Conservation (phyloP, 2,113 vertebrate genomes). For the Eidolon helvum region DNA sequence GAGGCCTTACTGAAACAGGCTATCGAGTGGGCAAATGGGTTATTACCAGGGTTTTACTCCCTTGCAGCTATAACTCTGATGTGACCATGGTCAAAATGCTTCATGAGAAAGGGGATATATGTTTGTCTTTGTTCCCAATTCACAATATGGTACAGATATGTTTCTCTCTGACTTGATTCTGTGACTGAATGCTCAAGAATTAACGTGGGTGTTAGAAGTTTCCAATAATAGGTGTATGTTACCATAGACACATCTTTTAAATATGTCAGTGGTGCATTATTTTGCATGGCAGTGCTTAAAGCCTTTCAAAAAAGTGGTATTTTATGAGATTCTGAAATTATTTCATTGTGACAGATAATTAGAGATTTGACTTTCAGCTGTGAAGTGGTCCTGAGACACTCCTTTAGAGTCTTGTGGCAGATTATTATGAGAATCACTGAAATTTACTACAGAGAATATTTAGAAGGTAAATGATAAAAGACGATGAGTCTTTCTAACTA, state of each 20-base stretch:
- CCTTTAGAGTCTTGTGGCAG: slow-evolving; percentile 67
- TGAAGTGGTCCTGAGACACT: slow-evolving; percentile 38
- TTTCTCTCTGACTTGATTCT: slow-evolving; percentile 66
- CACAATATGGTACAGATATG: slow-evolving; percentile 56
- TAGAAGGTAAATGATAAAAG: slow-evolving; percentile 57
- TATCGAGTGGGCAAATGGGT: not conserved
- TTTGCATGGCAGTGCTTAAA: slow-evolving; percentile 53
- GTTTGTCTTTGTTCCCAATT: slow-evolving; percentile 70
- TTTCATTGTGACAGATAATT: slow-evolving; percentile 79
- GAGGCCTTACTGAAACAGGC: not conserved
- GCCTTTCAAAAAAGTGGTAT: slow-evolving; percentile 72
- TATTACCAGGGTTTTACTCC: not conserved
- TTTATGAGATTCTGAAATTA: slow-evolving; percentile 73
- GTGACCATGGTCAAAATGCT: slow-evolving; percentile 46
- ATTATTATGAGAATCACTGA: slow-evolving; percentile 52
- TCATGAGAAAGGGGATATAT: slow-evolving; percentile 12
- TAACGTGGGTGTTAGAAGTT: slow-evolving; percentile 66
- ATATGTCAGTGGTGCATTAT: slow-evolving; percentile 60
- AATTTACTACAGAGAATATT: slow-evolving; percentile 50
- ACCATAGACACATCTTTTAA: slow-evolving; percentile 83
- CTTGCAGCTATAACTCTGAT: not conserved
- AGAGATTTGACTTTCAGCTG: slow-evolving; percentile 62
- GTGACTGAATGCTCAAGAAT: slow-evolving; percentile 55
- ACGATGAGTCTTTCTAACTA: not conserved
- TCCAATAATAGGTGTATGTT: slow-evolving; percentile 75